Conservation (phyloP, 2,888 invertebrate species). For the Ferdinandea cuprea region DNA sequence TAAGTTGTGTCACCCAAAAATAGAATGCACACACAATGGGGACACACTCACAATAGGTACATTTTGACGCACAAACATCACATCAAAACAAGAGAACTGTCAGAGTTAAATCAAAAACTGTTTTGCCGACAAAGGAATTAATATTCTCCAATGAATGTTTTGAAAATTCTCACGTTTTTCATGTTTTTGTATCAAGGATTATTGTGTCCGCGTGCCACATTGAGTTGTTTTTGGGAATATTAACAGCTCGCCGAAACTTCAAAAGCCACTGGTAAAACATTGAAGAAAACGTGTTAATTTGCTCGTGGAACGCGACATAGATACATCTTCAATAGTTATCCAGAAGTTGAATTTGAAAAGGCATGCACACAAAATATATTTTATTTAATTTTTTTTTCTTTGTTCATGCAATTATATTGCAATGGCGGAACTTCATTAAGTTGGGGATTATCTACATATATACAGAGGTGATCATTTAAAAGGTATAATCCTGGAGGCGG, state of each 20-base stretch:
- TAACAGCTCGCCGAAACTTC: constrained; percentile 46
- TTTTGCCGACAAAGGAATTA: constrained; percentile 75
- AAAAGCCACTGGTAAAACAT: constrained; percentile 42
- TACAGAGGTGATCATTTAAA: too few species aligned
- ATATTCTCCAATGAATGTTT: constrained; percentile 75
- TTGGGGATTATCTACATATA: too few species aligned
- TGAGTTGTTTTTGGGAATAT: constrained; percentile 49
- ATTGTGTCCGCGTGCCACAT: constrained; percentile 64
- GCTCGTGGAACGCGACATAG: not conserved
- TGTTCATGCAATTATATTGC: too few species aligned
- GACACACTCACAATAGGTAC: too few species aligned
- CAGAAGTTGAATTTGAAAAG: not conserved
- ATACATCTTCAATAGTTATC: not conserved
- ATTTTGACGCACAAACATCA: constrained; percentile 58
- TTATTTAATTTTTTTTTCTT: too few species aligned
- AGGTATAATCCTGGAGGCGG: too few species aligned
- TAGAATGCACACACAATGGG: constrained; percentile 60
- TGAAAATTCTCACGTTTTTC: constrained; percentile 82
- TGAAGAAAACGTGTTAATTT: constrained; percentile 4
- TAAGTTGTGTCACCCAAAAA: constrained; percentile 66
- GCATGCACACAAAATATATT: too few species aligned
- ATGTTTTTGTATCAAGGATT: constrained; percentile 78
- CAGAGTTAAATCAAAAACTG: constrained; percentile 62
- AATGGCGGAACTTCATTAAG: too few species aligned
- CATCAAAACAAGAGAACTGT: constrained; percentile 69